Evolutionary conservation across 2,888 invertebrate species (phyloP).

Genomic region (Leptinotarsa rubiginosa): DNA sequence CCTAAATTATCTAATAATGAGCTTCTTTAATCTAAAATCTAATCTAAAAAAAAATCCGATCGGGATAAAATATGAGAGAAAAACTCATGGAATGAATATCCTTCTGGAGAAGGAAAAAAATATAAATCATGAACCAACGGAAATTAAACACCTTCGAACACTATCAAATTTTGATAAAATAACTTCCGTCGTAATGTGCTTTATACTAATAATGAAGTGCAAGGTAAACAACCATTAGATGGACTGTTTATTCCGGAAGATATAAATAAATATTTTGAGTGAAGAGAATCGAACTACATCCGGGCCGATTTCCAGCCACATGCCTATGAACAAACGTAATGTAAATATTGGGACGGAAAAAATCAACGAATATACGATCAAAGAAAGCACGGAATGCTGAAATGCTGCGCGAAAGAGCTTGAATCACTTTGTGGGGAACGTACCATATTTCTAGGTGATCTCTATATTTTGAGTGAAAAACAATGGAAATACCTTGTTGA

Average conservation of each 20-base stretch:
- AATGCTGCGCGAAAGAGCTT: background rate
- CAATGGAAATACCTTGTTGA: too few species aligned
- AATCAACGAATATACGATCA: background rate
- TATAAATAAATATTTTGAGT: constrained; percentile 22
- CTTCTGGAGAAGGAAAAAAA: too few species aligned
- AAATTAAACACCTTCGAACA: background rate
- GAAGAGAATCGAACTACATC: constrained; percentile 16
- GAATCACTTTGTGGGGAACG: too few species aligned
- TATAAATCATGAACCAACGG: too few species aligned
- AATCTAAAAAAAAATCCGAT: too few species aligned
- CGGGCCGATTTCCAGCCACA: constrained; percentile 2
- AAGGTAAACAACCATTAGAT: constrained; percentile 3
- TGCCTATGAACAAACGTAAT: background rate
- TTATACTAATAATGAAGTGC: constrained; percentile 4
- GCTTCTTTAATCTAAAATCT: too few species aligned
- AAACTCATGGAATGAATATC: too few species aligned
- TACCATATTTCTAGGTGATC: too few species aligned
- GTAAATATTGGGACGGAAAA: constrained; percentile 1
- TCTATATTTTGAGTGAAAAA: too few species aligned
- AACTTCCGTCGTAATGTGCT: constrained; percentile 4
- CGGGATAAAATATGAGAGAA: too few species aligned
- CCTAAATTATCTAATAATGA: too few species aligned
- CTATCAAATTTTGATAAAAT: background rate
- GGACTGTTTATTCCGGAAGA: constrained; percentile 12
- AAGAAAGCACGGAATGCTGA: background rate